Base-by-base conservation (phyloP, 30 jellyfish, hydroid and myxozoan species). In the Haliclystus octoradiatus region DNA sequence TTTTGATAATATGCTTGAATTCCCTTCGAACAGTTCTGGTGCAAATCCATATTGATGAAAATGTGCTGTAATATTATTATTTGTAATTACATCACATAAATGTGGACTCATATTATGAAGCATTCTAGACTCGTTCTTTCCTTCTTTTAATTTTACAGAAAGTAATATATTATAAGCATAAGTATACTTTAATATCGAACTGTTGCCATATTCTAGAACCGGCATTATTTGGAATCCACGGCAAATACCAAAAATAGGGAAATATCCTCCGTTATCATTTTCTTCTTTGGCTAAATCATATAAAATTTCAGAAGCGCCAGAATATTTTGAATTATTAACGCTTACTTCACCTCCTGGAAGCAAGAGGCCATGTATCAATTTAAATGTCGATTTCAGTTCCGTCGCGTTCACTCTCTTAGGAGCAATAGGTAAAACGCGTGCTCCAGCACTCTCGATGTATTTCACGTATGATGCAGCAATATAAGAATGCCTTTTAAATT, bases 381-480 rank as follows among this genome's bases (percentile, higher is more conserved):
- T 19, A 47, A 84, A 84, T 15, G 68, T 14, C 26, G 34, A 28
- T 23, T 72, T n/a, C 23, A 76, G 33, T 30, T 71, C 88, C 57
- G 19, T 66, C 7, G 2, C 40, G 23, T 52, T 79, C 19, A 49
- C 50, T 7, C 83, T 70, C 26, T 76, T 84, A 62, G 93, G 95
- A 33, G 89, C 73, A 3, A 88, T 88, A 3, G 97, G 93, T 1
- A 80, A 89, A n/a, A 77, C 97, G 34, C 97, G 50, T 13, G 84
- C 92, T 4, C 97, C 97, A 31, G 89, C 92, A 26, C 81, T 61
- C 71, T 88, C 95, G 40, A 88, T 60, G 25, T 69, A 81, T 71
- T 81, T 88, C 71, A 88, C 95, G 63, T 88, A 88, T 0, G 95
- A 80, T 50, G 94, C 97, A 29, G 95, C 94, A 61, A 88, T 74